Evolutionary conservation across 2,797 vertebrate genomes (phyloP).

Genomic region (Sebastes baramenuke): DNA sequence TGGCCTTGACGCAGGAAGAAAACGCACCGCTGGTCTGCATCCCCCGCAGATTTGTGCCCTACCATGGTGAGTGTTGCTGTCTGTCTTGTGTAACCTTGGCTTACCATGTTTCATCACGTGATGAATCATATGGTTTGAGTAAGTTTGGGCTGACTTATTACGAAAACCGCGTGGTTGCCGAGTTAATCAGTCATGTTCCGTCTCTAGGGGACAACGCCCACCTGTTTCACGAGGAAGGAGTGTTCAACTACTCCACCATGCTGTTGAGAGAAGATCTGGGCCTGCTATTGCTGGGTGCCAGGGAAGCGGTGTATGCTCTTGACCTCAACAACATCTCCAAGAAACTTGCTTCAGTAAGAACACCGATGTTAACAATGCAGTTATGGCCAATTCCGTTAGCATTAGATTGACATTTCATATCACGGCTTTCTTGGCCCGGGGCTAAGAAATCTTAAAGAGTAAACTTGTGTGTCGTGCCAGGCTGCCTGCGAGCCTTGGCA

Average conservation of each 20-base stretch:
- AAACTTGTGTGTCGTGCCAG: not conserved
- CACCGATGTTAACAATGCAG: not conserved
- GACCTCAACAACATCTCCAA: slow-evolving; percentile 79
- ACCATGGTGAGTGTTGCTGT: slow-evolving; percentile 72
- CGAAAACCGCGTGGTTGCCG: not conserved
- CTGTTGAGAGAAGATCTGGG: slow-evolving; percentile 79
- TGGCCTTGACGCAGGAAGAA: slow-evolving; percentile 47
- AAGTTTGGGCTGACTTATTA: not conserved
- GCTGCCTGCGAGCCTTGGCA: not conserved
- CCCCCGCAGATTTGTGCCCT: slow-evolving; percentile 79
- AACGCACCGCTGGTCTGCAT: slow-evolving; percentile 38
- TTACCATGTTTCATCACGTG: not conserved
- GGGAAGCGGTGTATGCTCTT: slow-evolving; percentile 82
- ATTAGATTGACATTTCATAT: not conserved
- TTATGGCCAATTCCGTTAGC: not conserved
- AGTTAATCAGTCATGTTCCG: slow-evolving; percentile 4
- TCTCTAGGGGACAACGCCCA: slow-evolving; percentile 66
- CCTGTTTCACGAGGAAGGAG: slow-evolving; percentile 72
- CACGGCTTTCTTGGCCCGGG: not conserved
- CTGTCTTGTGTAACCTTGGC: slow-evolving; percentile 17
- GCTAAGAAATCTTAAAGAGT: not conserved
- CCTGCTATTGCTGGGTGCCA: slow-evolving; percentile 81
- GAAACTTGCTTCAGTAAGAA: slow-evolving; percentile 77
- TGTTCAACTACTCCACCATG: slow-evolving; percentile 83
- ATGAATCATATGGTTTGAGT: not conserved